phyloP scores from a whole-genome alignment of 2,113 vertebrate genomes.

The Ginglymostoma cirratum region DNA sequence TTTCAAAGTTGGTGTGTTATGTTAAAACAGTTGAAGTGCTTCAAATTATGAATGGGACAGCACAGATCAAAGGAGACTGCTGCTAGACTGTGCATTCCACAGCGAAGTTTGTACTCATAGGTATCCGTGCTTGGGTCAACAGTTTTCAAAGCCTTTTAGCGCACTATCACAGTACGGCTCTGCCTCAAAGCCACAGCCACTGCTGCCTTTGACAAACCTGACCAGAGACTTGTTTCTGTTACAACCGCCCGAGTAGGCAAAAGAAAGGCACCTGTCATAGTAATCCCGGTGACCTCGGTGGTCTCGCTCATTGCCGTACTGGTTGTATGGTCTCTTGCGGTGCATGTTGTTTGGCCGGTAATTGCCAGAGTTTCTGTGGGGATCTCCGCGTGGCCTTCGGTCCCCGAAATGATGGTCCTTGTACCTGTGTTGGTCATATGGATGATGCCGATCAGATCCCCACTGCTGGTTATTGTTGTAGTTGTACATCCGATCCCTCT shows the following conservation, averaged over 20 bases:
- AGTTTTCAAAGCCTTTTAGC: neutral
- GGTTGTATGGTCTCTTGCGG: conserved; percentile 83
- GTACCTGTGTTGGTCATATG: conserved; percentile 83
- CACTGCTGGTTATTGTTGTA: conserved; percentile 76
- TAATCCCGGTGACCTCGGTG: conserved; percentile 85
- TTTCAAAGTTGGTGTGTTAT: neutral
- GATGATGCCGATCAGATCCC: conserved; percentile 83
- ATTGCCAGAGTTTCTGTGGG: conserved; percentile 75
- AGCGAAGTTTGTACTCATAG: neutral
- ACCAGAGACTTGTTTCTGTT: neutral
- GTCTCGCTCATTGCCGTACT: conserved; percentile 85
- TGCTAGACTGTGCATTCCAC: neutral
- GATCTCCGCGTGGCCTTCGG: conserved; percentile 70
- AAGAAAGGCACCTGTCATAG: conserved; percentile 72
- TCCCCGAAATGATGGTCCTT: conserved; percentile 90
- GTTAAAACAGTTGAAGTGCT: neutral
- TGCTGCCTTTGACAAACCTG: too few species aligned
- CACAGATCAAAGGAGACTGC: neutral
- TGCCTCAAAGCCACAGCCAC: neutral
- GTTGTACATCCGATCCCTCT: conserved; percentile 83
- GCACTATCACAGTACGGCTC: neutral
- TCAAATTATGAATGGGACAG: neutral
- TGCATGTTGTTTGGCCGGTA: conserved; percentile 78
- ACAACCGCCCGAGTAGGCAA: neutral
- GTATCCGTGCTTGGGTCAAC: neutral